These are phyloP conservation scores for Agrypnia vestita DNA, from an alignment of 1,140 invertebrate species.

Conservation along the genomic window DNA sequence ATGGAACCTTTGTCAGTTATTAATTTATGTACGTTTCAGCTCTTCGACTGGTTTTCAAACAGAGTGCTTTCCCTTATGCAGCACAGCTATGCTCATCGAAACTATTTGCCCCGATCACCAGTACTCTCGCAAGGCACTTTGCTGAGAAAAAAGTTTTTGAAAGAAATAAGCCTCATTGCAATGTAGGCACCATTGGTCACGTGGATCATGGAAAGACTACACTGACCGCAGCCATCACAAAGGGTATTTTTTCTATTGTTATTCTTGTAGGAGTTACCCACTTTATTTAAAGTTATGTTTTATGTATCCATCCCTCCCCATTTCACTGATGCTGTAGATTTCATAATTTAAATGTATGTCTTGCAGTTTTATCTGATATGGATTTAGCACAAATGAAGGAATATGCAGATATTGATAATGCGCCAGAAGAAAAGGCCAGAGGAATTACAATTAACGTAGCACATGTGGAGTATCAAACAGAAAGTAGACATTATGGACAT, in stretches of 20 bases:
- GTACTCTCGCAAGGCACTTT: slow-evolving; percentile 71
- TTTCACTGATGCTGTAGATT: no score
- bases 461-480: slow-evolving; percentile 91
- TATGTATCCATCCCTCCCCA: no score
- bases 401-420: slow-evolving; percentile 96
- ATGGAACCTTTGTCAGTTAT: no score
- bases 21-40: no score
- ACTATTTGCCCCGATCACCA: slow-evolving; percentile 65
- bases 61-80: slow-evolving; percentile 21
- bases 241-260: no score
- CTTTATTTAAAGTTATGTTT: no score
- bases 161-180: slow-evolving; percentile 95
- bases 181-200: slow-evolving; percentile 99
- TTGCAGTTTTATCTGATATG: slow-evolving; percentile 82
- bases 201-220: slow-evolving; percentile 99
- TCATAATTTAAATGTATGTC: no score
- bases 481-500: slow-evolving; percentile 92
- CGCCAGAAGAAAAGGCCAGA: slow-evolving; percentile 93
- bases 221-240: slow-evolving; percentile 97
- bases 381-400: slow-evolving; percentile 82
- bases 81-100: slow-evolving; percentile 48
- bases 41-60: slow-evolving; percentile 36
- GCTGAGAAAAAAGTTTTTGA: slow-evolving; percentile 85
- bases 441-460: slow-evolving; percentile 96
- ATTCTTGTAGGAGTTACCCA: no score